Base-by-base conservation (phyloP, 2,797 vertebrate genomes). In the Graptemys geographica region DNA sequence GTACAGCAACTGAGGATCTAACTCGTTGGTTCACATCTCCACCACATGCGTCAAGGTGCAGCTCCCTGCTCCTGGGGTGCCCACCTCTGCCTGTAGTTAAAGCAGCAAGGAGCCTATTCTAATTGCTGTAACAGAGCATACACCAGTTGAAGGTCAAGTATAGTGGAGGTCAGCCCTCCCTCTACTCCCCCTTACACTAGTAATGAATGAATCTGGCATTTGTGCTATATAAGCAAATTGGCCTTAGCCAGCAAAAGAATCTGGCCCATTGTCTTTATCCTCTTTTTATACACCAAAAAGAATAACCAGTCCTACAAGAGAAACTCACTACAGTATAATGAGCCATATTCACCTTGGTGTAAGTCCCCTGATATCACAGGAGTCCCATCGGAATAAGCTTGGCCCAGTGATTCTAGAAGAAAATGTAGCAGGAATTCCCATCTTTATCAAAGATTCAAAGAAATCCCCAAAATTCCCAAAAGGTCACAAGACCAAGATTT, bases 261-360 rank as follows among this genome's bases (percentile, higher is more conserved):
- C 33, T 72, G 69, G 9, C 37, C 69, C 37, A 41, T 72, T 72
- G 69, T 72, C n/a, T 72, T 21, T 11, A 41, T 65, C 21, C 33
- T 69, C 62, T 69, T 69, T 69, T 33, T 33, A 33, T 18, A 52
- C 23, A n/a, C n/a, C 88, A 88, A 86, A 92, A 86, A 47, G 80
- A 96, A 84, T 18, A 86, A 78, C 11, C 47, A 55, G 23, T 76
- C 12, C 41, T 41, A 23, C 41, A 47, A 47, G 16, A 76, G 41
- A 41, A 84, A 92, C 90, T 94, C 79, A 90, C 27, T 16, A 62
- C 16, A 92, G 93, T 81, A 52, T 81, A 84, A 2, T 28, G 78
- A 18, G 21, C 65, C 33, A 44, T 87, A 62, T 13, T 76, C 51
- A 83, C 55, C 85, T 0, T 41, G 37, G 25, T 76, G 23, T 28